A percentile compares a stretch with the other conserved stretches of the same genome.
Evolutionary conservation across 2,888 invertebrate species (phyloP).

Genomic region (Chironomus tentans): DNA sequence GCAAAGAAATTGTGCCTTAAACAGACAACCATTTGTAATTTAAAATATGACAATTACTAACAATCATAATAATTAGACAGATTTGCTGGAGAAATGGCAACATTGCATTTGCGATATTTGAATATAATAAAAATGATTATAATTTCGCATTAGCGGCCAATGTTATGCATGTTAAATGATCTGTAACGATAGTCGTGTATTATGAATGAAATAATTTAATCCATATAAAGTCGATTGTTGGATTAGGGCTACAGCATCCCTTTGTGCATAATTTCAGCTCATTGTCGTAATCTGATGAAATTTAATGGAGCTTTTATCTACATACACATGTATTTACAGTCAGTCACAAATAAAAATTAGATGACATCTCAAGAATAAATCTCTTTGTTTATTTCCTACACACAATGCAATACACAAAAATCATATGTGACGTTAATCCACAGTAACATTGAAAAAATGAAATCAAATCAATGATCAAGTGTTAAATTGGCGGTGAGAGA

Average conservation of each 20-base stretch:
- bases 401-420: neutral
- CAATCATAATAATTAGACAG: conserved; percentile 11
- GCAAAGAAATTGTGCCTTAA: too few species aligned
- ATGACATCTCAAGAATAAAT: neutral
- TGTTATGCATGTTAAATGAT: neutral
- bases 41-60: neutral
- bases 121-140: neutral
- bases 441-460: neutral
- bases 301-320: too few species aligned
- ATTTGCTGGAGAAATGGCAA: neutral
- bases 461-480: neutral
- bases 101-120: neutral
- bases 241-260: too few species aligned
- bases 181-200: neutral
- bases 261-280: too few species aligned
- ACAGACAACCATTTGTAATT: neutral
- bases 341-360: neutral
- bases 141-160: too few species aligned
- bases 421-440: neutral
- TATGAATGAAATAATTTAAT: too few species aligned
- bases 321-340: too few species aligned
- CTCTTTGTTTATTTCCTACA: neutral
- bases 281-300: too few species aligned
- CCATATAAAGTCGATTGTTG: too few species aligned
- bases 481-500: neutral